Conservation (phyloP, 2,888 invertebrate genomes). For the Dilophus febrilis region DNA sequence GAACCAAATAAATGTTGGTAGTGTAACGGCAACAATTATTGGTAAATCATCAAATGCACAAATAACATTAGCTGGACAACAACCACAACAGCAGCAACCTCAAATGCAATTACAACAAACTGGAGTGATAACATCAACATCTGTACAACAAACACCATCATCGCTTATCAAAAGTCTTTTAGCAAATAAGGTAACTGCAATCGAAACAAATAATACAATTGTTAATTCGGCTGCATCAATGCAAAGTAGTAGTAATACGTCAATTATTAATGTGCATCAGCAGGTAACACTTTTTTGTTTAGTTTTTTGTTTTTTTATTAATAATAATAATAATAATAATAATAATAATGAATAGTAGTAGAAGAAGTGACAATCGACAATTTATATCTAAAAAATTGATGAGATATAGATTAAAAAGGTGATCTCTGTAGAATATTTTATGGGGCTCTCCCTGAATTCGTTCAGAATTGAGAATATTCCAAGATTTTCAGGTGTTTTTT, state of each 20-base stretch:
- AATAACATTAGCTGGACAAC: conserved; percentile 8
- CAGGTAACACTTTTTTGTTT: conserved; percentile 16
- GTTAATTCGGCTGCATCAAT: too few relatives aligned
- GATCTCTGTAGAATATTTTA: too few relatives aligned
- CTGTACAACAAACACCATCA: conserved; percentile 41
- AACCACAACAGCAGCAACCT: conserved; percentile 7
- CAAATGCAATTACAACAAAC: not conserved
- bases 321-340: too few relatives aligned
- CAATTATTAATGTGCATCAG: conserved; percentile 20
- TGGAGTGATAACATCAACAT: conserved; percentile 1
- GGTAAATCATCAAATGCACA: not conserved
- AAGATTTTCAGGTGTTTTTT: too few relatives aligned
- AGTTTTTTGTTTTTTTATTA: too few relatives aligned
- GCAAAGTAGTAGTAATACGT: conserved; percentile 14
- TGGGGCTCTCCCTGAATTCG: too few relatives aligned
- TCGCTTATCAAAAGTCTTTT: conserved; percentile 84
- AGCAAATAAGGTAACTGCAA: conserved; percentile 68
- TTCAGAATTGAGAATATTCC: too few relatives aligned
- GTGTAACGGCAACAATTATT: not conserved
- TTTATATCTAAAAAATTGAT: too few relatives aligned
- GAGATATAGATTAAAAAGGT: too few relatives aligned
- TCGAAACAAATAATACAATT: conserved; percentile 16
- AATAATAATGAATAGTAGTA: too few relatives aligned
- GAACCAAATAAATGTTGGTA: conserved; percentile 5
- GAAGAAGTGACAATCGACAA: too few relatives aligned